These are phyloP conservation scores for Tenualosa thibaudeaui DNA, from an alignment of 2,797 vertebrate species.

Conservation along the genomic window DNA sequence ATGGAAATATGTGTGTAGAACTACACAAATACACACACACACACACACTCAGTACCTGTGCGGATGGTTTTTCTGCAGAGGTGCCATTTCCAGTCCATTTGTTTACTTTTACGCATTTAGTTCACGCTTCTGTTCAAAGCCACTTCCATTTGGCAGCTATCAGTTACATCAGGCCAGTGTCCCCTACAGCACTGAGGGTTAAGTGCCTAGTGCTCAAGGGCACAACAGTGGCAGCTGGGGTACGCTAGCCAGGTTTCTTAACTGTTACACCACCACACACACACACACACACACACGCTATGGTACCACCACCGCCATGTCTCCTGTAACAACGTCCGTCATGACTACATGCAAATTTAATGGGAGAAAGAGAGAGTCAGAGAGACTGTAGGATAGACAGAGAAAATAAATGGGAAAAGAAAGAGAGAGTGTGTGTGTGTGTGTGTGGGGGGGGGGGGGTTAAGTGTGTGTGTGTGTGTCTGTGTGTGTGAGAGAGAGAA, in stretches of 20 bases:
- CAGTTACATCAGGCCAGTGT: no score
- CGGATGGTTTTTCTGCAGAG: not conserved
- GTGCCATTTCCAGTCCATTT: no score
- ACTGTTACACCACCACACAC: no score
- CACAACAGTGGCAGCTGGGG: no score
- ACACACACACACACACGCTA: no score
- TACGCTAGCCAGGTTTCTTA: no score
- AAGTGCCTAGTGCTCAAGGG: no score
- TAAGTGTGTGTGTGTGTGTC: not conserved
- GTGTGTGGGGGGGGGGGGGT: not conserved
- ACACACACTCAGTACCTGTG: not conserved
- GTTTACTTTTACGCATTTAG: no score
- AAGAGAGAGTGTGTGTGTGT: not conserved
- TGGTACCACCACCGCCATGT: not conserved
- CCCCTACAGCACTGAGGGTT: no score
- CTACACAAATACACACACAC: not conserved
- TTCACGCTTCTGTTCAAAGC: no score
- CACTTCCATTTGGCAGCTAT: no score
- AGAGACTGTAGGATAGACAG: not conserved
- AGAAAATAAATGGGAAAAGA: not conserved
- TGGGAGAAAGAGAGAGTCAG: not conserved
- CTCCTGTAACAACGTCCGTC: not conserved
- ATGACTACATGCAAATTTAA: constrained; percentile 3
- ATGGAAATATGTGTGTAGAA: not conserved
- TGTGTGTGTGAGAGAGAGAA: not conserved